These are phyloP conservation scores for Sebastiscus albofasciatus DNA, from an alignment of 2,797 vertebrate species.

Conservation along the genomic window DNA sequence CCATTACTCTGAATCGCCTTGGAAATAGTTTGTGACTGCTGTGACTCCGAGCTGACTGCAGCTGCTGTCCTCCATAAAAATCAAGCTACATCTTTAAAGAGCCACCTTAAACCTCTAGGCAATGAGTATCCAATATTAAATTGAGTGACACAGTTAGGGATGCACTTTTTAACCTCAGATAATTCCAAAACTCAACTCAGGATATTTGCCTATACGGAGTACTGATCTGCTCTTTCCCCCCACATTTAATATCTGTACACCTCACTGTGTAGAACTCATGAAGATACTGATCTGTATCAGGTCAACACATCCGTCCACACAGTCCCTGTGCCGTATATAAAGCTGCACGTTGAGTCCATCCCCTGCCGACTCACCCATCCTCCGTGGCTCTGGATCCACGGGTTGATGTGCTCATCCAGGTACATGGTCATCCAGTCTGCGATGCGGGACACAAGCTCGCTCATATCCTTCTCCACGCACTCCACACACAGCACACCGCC, in stretches of 20 bases:
- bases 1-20: background rate
- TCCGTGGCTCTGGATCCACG: constrained; percentile 95
- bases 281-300: background rate
- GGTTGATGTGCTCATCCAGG: constrained; percentile 91
- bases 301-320: background rate
- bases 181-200: background rate
- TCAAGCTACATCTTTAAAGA: background rate
- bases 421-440: constrained; percentile 96
- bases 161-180: background rate
- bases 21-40: background rate
- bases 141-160: background rate
- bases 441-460: constrained; percentile 89
- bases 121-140: background rate
- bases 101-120: accelerated
- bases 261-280: background rate
- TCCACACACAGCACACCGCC: constrained; percentile 94
- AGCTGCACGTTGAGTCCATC: background rate
- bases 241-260: background rate
- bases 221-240: background rate
- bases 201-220: background rate
- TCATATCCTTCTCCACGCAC: constrained; percentile 93
- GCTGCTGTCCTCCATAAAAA: background rate
- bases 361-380: constrained; percentile 91
- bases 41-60: background rate
- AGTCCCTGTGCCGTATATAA: background rate